phyloP scores from a whole-genome alignment of 2,797 vertebrate species.

The Hylomyscus alleni region DNA sequence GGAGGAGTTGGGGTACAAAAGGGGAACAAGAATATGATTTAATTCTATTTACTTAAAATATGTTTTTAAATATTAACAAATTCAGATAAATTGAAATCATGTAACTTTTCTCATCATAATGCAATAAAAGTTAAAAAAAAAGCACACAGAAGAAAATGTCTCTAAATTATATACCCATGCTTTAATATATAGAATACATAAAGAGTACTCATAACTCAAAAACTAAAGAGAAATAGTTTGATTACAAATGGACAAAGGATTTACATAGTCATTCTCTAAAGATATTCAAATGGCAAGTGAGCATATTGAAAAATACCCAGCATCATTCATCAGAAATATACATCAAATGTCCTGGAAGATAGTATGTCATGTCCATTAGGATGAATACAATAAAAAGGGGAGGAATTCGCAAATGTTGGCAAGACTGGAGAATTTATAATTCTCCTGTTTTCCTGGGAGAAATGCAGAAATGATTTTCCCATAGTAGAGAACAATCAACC shows the following conservation, averaged over 20 bases:
- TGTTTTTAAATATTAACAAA: no score
- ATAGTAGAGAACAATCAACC: not conserved
- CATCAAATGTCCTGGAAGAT: not conserved
- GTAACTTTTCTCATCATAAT: no score
- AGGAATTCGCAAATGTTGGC: not conserved
- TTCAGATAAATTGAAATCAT: no score
- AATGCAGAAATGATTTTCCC: not conserved
- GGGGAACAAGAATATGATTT: no score
- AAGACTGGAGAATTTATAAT: constrained; percentile 9
- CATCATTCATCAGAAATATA: not conserved
- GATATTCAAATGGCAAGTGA: not conserved
- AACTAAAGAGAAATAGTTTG: not conserved
- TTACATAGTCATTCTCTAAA: not conserved
- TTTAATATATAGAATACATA: constrained; percentile 7
- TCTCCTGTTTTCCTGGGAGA: not conserved
- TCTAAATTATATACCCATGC: not conserved
- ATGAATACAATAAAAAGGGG: not conserved
- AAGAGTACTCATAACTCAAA: constrained; percentile 2
- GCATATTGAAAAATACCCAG: not conserved
- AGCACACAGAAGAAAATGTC: constrained; percentile 2
- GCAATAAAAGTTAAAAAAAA: no score
- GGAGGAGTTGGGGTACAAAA: no score
- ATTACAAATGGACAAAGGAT: not conserved
- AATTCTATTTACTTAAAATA: no score
- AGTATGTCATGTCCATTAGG: not conserved